Percentiles rank a stretch among this genome's conserved stretches.
Evolutionary conservation across 2,888 invertebrate genomes (phyloP).

Genomic region (Brassicogethes aeneus): DNA sequence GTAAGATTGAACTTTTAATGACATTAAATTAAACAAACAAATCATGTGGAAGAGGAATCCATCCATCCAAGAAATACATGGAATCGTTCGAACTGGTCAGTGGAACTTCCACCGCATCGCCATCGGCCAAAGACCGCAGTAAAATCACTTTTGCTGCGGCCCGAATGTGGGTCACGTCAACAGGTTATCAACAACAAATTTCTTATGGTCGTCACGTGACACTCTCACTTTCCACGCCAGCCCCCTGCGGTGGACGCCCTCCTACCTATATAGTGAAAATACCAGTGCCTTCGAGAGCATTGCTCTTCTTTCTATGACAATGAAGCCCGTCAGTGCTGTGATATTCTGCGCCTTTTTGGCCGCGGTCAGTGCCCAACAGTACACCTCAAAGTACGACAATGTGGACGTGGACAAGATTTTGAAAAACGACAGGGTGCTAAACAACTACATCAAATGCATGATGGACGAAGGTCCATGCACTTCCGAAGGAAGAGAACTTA

Average conservation of each 20-base stretch:
- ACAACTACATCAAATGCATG: slow-evolving; percentile 53
- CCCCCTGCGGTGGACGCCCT: slow-evolving; percentile 21
- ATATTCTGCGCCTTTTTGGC: slow-evolving; percentile 28
- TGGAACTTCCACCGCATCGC: no score
- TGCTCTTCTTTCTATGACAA: slow-evolving; percentile 8
- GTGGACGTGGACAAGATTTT: slow-evolving; percentile 51
- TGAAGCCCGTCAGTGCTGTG: slow-evolving; percentile 25
- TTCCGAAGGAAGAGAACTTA: slow-evolving; percentile 50
- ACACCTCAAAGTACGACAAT: slow-evolving; percentile 45
- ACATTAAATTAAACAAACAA: no score
- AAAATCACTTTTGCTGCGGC: no score
- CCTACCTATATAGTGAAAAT: slow-evolving; percentile 20
- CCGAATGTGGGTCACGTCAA: slow-evolving; percentile 14
- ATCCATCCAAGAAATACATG: no score
- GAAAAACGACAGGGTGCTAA: slow-evolving; percentile 46
- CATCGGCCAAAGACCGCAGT: no score
- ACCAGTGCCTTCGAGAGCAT: slow-evolving; percentile 7
- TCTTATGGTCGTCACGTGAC: slow-evolving; percentile 19
- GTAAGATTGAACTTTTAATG: no score
- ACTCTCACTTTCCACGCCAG: slow-evolving; percentile 29
- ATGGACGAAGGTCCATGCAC: slow-evolving; percentile 53
- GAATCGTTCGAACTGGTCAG: no score
- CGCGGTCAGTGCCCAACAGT: slow-evolving; percentile 21
- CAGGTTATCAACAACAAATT: slow-evolving; percentile 7
- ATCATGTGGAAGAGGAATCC: no score